A percentile compares a stretch with the other conserved stretches of the same genome.
Conservation (phyloP, 2,113 vertebrate genomes). For the Pelobates fuscus region DNA sequence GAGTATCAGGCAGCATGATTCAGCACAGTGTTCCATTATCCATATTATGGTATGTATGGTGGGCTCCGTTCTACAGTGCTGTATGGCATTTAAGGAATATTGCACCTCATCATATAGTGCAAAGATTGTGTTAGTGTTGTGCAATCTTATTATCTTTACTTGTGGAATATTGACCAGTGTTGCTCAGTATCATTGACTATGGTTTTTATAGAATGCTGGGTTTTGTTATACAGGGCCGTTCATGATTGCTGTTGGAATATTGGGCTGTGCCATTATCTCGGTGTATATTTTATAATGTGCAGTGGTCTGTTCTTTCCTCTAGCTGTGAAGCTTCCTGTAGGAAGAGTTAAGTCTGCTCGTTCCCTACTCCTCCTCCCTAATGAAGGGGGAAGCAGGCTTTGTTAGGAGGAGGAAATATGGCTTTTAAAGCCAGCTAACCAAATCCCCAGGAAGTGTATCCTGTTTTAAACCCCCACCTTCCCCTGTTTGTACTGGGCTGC, state of each 20-base stretch:
- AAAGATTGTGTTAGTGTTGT: too few species aligned
- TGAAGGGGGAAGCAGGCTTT: conserved; percentile 11
- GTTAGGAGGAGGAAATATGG: conserved; percentile 18
- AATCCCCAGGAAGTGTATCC: conserved; percentile 45
- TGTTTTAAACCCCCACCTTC: conserved; percentile 37
- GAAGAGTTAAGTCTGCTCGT: background rate
- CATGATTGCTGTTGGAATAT: too few species aligned
- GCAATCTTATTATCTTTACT: too few species aligned
- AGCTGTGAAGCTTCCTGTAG: background rate
- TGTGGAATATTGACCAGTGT: too few species aligned
- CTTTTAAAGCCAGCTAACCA: conserved; percentile 11
- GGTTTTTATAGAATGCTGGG: too few species aligned
- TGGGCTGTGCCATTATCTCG: background rate
- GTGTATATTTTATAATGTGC: background rate
- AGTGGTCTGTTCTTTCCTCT: background rate
- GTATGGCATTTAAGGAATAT: background rate
- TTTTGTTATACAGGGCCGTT: too few species aligned
- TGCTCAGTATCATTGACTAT: too few species aligned
- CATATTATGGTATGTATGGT: too few species aligned
- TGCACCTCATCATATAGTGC: background rate
- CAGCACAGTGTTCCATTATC: too few species aligned
- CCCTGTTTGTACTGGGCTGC: background rate
- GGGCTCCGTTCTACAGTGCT: too few species aligned
- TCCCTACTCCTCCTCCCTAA: conserved; percentile 15
- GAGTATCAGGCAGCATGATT: too few species aligned